These are phyloP conservation scores for Dyspetes luteomarginatus DNA, from an alignment of 2,888 invertebrate species.

Conservation along the genomic window DNA sequence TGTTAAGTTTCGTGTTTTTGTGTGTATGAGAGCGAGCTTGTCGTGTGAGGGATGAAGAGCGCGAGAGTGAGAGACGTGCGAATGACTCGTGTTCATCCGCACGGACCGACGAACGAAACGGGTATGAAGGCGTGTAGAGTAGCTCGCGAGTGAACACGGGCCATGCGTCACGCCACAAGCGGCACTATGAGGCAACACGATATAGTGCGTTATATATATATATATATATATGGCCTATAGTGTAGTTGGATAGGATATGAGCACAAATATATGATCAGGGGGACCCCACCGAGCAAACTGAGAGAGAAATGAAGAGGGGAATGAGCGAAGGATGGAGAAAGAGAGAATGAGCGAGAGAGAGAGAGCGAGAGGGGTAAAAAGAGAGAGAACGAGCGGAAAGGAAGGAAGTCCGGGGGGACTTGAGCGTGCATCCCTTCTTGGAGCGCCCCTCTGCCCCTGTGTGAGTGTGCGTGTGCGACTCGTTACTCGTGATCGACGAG, in stretches of 20 bases:
- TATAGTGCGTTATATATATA: constrained; percentile 22
- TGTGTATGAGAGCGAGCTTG: constrained; percentile 4
- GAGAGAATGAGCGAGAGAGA: constrained; percentile 23
- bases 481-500: not conserved
- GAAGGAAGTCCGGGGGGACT: constrained; percentile 48
- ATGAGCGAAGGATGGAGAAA: constrained; percentile 23
- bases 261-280: constrained; percentile 37
- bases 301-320: constrained; percentile 46
- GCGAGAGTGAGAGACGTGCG: constrained; percentile 33
- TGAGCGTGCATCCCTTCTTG: constrained; percentile 42
- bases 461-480: not conserved
- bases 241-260: not conserved
- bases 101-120: constrained; percentile 71
- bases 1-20: not conserved
- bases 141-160: constrained; percentile 66
- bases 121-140: constrained; percentile 71
- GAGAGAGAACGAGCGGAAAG: constrained; percentile 27
- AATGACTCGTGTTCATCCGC: constrained; percentile 66
- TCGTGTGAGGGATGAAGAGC: not conserved
- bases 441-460: not conserved
- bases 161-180: constrained; percentile 73
- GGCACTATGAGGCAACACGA: constrained; percentile 59
- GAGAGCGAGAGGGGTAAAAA: constrained; percentile 16
- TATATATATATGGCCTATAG: not conserved
- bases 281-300: constrained; percentile 54